Conservation (phyloP, 1,140 invertebrate genomes). For the Drosophila kohkoa region DNA sequence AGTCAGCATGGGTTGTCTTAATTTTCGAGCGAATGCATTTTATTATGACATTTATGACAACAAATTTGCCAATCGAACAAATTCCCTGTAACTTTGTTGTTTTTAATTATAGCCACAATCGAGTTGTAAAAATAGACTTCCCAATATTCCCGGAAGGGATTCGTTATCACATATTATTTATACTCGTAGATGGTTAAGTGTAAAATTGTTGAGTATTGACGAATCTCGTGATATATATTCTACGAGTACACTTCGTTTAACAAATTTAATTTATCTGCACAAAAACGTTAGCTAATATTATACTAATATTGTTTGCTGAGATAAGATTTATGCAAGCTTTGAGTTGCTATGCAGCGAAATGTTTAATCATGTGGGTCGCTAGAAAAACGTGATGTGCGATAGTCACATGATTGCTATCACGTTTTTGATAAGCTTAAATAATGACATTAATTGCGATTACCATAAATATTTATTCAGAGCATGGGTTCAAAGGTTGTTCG, state of each 20-base stretch:
- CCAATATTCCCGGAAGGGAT: slow-evolving; percentile 7
- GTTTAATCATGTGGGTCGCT: not conserved
- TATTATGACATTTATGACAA: slow-evolving; percentile 25
- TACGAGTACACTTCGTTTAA: too few species aligned
- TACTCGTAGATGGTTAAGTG: not conserved
- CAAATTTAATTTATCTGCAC: too few species aligned
- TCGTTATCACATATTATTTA: not conserved
- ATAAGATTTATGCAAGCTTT: not conserved
- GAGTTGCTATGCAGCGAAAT: slow-evolving; percentile 25
- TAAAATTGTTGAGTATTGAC: slow-evolving; percentile 6
- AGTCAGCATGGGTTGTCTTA: not conserved
- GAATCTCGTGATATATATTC: too few species aligned
- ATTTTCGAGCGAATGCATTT: slow-evolving; percentile 32
- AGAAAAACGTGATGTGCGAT: slow-evolving; percentile 40
- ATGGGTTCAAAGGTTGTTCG: slow-evolving; percentile 4
- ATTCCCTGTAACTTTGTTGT: slow-evolving; percentile 16
- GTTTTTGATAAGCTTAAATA: slow-evolving; percentile 36
- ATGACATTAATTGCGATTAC: not conserved
- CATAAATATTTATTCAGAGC: not conserved
- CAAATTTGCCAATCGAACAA: slow-evolving; percentile 17
- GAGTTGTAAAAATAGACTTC: slow-evolving; percentile 29
- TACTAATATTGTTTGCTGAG: too few species aligned
- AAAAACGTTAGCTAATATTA: too few species aligned
- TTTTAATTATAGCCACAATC: slow-evolving; percentile 25
- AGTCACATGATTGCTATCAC: slow-evolving; percentile 48